phyloP scores from a whole-genome alignment of 2,797 vertebrate species.

The Spinibarbus caldwelli region DNA sequence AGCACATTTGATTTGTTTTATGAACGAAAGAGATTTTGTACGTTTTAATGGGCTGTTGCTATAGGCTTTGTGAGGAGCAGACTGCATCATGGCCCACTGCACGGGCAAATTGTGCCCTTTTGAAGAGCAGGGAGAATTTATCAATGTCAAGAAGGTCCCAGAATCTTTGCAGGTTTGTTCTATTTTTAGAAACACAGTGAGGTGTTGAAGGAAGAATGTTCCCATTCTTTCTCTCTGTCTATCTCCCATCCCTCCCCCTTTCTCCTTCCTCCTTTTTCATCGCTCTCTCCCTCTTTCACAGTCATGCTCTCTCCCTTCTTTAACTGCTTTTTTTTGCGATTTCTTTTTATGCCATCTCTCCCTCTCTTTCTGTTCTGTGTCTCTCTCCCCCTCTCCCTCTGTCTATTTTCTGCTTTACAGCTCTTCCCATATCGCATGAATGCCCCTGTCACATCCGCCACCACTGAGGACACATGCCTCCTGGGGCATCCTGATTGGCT shows the following conservation, averaged over 20 bases:
- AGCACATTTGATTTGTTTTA: conserved; percentile 15
- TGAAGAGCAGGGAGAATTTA: conserved; percentile 59
- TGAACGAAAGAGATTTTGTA: conserved; percentile 2
- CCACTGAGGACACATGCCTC: conserved; percentile 47
- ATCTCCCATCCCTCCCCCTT: conserved; percentile 34
- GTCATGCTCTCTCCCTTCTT: conserved; percentile 19
- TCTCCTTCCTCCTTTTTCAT: neutral
- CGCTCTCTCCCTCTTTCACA: neutral
- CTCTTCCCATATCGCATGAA: conserved; percentile 56
- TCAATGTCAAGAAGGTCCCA: conserved; percentile 62
- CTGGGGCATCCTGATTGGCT: conserved; percentile 59
- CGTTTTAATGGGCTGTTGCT: conserved; percentile 22
- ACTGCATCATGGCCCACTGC: conserved; percentile 45
- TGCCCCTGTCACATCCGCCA: conserved; percentile 58
- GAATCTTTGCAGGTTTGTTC: conserved; percentile 56
- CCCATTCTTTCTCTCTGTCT: conserved; percentile 50
- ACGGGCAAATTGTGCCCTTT: conserved; percentile 55
- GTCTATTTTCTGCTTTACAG: conserved; percentile 56
- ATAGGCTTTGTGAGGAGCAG: conserved; percentile 14
- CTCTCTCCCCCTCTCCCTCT: conserved; percentile 20
- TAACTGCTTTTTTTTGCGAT: neutral
- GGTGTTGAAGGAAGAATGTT: conserved; percentile 55
- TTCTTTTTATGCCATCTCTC: conserved; percentile 1
- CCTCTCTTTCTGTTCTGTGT: conserved; percentile 14
- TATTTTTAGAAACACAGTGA: conserved; percentile 56